These are phyloP conservation scores for Oedothorax gibbosus DNA, from an alignment of 1,140 invertebrate genomes.

Conservation along the genomic window DNA sequence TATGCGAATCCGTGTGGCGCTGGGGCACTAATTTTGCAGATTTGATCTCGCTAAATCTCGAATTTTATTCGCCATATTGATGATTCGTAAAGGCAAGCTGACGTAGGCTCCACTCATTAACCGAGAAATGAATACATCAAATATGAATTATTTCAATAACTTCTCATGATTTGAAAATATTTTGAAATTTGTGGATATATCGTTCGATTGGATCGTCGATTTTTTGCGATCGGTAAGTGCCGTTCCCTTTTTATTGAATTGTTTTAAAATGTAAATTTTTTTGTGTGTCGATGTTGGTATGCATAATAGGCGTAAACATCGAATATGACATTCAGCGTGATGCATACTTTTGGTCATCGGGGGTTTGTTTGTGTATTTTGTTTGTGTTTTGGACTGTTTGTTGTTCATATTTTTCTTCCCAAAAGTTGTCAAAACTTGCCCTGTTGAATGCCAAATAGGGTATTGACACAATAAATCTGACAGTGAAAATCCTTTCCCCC, in stretches of 20 bases:
- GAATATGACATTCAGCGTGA: slow-evolving; percentile 42
- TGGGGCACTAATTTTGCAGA: slow-evolving; percentile 61
- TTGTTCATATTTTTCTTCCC: slow-evolving; percentile 9
- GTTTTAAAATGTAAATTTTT: slow-evolving; percentile 46
- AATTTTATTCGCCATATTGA: slow-evolving; percentile 62
- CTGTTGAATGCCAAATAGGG: slow-evolving; percentile 57
- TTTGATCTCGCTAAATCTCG: slow-evolving; percentile 62
- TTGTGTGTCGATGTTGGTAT: slow-evolving; percentile 51
- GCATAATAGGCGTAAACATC: slow-evolving; percentile 59
- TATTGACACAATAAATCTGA: slow-evolving; percentile 58
- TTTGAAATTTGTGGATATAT: slow-evolving; percentile 18
- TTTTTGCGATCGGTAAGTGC: slow-evolving; percentile 34
- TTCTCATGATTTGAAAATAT: slow-evolving; percentile 34
- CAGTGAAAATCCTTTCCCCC: slow-evolving; percentile 51
- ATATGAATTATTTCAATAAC: slow-evolving; percentile 41
- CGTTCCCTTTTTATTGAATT: slow-evolving; percentile 32
- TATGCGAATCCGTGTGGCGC: slow-evolving; percentile 60
- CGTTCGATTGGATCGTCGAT: slow-evolving; percentile 8
- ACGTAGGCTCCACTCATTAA: slow-evolving; percentile 59
- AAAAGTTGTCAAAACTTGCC: slow-evolving; percentile 32
- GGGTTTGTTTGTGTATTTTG: background rate
- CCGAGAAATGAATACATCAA: slow-evolving; percentile 51
- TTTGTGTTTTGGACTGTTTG: background rate
- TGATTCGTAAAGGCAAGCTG: slow-evolving; percentile 61
- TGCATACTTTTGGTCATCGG: background rate